phyloP scores from a whole-genome alignment of 2,888 invertebrate genomes.

The Scaptodrosophila latifasciaeformis region DNA sequence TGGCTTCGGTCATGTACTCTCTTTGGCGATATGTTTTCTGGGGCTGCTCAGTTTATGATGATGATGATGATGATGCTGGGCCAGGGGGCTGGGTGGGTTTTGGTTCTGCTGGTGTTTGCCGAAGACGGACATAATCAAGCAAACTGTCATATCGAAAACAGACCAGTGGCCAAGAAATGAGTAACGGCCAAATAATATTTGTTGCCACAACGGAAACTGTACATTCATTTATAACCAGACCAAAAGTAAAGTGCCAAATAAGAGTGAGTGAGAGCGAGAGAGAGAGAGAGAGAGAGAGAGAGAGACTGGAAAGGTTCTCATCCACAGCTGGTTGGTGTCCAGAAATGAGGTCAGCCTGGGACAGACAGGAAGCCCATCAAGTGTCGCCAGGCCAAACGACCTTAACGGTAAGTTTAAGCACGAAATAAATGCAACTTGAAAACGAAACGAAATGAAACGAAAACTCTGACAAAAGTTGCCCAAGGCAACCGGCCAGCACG shows the following conservation, averaged over 20 bases:
- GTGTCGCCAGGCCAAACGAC: conserved; percentile 38
- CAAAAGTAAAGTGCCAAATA: not conserved
- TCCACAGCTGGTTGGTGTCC: conserved; percentile 45
- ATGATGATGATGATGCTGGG: not conserved
- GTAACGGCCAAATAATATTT: conserved; percentile 67
- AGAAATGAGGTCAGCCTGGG: conserved; percentile 51
- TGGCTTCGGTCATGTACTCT: conserved; percentile 18
- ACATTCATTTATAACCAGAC: not conserved
- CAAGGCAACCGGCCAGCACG: conserved; percentile 2
- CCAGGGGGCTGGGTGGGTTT: not conserved
- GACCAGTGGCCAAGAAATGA: conserved; percentile 59
- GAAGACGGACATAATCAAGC: not conserved
- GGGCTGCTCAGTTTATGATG: not conserved
- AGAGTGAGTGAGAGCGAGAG: not conserved
- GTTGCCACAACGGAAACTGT: conserved; percentile 15
- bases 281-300: not conserved
- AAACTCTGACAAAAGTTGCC: not conserved
- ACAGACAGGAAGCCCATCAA: conserved; percentile 52
- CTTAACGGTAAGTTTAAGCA: conserved; percentile 17
- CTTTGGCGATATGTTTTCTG: too few relatives aligned
- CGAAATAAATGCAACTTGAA: too few relatives aligned
- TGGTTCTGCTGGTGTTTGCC: not conserved
- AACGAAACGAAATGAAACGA: conserved; percentile 16
- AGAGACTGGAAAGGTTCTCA: conserved; percentile 8
- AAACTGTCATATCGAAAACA: conserved; percentile 60